Evolutionary conservation across 2,797 vertebrate genomes (phyloP).

Genomic region (Crypturellus tataupa): DNA sequence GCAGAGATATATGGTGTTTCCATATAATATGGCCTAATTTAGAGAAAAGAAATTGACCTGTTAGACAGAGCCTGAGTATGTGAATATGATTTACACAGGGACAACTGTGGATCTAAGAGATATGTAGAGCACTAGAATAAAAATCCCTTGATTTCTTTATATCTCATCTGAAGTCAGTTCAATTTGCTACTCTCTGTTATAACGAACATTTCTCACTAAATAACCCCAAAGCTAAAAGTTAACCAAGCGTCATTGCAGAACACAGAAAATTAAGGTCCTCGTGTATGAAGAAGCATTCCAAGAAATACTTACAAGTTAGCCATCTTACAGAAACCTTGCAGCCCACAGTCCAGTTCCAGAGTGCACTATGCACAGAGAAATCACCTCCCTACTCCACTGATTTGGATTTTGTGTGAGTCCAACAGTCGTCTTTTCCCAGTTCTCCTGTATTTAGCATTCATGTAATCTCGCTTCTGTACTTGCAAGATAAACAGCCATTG

Average conservation of each 20-base stretch:
- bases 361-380: not conserved
- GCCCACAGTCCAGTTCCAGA: not conserved
- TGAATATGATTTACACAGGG: not conserved
- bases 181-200: not conserved
- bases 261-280: not conserved
- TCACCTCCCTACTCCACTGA: not conserved
- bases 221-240: not conserved
- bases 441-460: slow-evolving; percentile 31
- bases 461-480: slow-evolving; percentile 12
- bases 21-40: not conserved
- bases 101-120: not conserved
- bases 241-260: not conserved
- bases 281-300: not conserved
- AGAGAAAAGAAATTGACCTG: slow-evolving; percentile 30
- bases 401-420: not conserved
- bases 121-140: not conserved
- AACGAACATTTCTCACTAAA: not conserved
- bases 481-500: slow-evolving; percentile 42
- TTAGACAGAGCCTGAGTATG: slow-evolving; percentile 28
- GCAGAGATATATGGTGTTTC: slow-evolving; percentile 23
- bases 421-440: not conserved
- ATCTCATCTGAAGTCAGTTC: not conserved
- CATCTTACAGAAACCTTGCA: not conserved
- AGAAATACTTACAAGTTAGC: not conserved
- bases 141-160: not conserved